A percentile compares a stretch with the other conserved stretches of the same genome.
Evolutionary conservation across 53 echinoderm and acorn worm species (phyloP).

Genomic region (Astropecten irregularis): DNA sequence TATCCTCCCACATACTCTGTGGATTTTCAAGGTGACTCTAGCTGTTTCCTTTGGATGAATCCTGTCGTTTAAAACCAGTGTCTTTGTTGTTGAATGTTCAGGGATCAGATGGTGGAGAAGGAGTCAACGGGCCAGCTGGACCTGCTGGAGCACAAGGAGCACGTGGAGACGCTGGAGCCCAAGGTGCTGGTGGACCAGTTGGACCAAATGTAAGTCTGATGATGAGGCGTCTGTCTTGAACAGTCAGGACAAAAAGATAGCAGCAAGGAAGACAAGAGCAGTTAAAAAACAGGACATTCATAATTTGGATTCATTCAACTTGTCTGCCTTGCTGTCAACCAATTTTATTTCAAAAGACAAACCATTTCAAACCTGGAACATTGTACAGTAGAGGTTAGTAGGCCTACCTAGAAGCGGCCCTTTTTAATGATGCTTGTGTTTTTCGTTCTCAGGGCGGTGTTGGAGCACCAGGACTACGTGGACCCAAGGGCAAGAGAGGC

Average conservation of each 20-base stretch:
- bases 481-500: conserved; percentile 41
- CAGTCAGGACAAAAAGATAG: too few species aligned
- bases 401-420: too few species aligned
- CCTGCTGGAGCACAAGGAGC: conserved; percentile 37
- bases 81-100: neutral
- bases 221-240: neutral
- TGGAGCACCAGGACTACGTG: conserved; percentile 16
- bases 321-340: neutral
- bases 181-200: neutral
- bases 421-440: too few species aligned
- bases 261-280: too few species aligned
- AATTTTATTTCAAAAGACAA: neutral
- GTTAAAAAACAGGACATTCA: too few species aligned
- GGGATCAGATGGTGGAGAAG: neutral
- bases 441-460: conserved; percentile 7
- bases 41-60: too few species aligned
- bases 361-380: too few species aligned
- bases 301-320: too few species aligned
- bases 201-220: conserved; percentile 50
- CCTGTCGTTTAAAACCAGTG: too few species aligned
- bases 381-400: too few species aligned
- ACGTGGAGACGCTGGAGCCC: conserved; percentile 33
- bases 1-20: too few species aligned
- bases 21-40: too few species aligned
- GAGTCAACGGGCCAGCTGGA: conserved; percentile 11